Evolutionary conservation across 2,113 vertebrate genomes (phyloP), one percentile per base, ranked within the genome.

Genomic region (Cervus canadensis): DNA sequence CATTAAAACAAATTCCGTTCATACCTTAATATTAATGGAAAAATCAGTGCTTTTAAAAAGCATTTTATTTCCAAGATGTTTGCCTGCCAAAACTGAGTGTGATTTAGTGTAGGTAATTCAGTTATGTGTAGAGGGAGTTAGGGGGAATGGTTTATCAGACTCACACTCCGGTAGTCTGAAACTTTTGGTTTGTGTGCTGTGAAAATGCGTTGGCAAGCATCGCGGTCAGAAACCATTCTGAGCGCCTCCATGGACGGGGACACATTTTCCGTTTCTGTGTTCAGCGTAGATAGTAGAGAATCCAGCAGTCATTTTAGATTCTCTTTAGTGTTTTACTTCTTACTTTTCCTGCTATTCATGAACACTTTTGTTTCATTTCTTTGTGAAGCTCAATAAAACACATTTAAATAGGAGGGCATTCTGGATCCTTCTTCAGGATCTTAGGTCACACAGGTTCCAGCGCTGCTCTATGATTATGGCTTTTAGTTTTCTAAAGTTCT

Each of bases 61-160:
- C 82, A 84, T 94, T 98, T 97, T 97, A 85, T 97, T 98, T 89
- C 74, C 93, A 98, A 97, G 79, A 96, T 85, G 67, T 98, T 98
- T 98, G 95, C 96, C 92, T 98, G 91, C 96, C 97, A 98, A 96
- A 98, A 97, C 60, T 97, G 96, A 98, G 96, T 93, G 96, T 97
- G 82, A 97, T 82, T 87, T 89, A 93, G 52, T 36, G 87, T 97
- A 97, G 81, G 93, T 95, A 90, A 52, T n/a, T 95, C 40, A 94
- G 97, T 95, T 96, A 74, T 93, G 84, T 93, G 93, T 89, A 95
- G 96, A 98, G 94, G 33, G 90, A 97, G 83, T 91, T 91, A 74
- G 94, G 97, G 98, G 85, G 21, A 98, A 96, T 88, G 56, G 59
- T 92, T 98, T 98, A 79, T 98, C 95, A 97, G 92, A 96, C 60